Percentiles rank a stretch among this genome's conserved stretches.
phyloP scores from a whole-genome alignment of 2,797 vertebrate genomes.

The Hylomyscus alleni region DNA sequence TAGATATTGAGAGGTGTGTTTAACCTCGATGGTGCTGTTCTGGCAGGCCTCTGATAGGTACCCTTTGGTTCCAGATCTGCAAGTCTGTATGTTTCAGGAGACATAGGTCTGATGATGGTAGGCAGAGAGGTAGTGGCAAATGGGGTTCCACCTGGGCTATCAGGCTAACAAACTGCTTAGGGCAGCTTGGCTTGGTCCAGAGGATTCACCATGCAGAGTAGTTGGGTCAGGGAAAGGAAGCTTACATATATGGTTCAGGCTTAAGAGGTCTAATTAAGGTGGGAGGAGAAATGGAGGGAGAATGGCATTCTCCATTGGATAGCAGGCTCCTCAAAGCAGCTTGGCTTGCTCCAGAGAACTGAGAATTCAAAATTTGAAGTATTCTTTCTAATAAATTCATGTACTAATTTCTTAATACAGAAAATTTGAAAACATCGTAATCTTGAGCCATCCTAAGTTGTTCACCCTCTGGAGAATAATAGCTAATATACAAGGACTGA shows the following conservation, averaged over 20 bases:
- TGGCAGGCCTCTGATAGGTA: not conserved
- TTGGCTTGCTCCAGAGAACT: not conserved
- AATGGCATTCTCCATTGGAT: not conserved
- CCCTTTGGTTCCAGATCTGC: not conserved
- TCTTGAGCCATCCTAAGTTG: not conserved
- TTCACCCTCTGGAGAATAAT: not conserved
- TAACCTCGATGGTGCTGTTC: not conserved
- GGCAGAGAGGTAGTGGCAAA: not conserved
- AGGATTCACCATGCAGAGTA: not conserved
- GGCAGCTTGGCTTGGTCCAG: not conserved
- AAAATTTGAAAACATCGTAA: not conserved
- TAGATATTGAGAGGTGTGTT: not conserved
- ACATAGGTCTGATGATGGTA: not conserved
- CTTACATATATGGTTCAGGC: not conserved
- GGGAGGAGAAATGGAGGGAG: fast-evolving
- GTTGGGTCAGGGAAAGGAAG: not conserved
- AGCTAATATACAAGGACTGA: not conserved
- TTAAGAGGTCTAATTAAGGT: not conserved
- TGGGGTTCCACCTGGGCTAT: not conserved
- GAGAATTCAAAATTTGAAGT: not conserved
- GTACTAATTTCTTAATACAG: not conserved
- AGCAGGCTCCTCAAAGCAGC: not conserved
- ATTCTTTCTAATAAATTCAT: not conserved
- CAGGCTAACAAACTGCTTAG: not conserved
- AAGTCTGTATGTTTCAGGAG: not conserved